Percentiles rank a stretch among this genome's conserved stretches.
Evolutionary conservation across 1,140 invertebrate genomes (phyloP).

Genomic region (Saccostrea echinata): DNA sequence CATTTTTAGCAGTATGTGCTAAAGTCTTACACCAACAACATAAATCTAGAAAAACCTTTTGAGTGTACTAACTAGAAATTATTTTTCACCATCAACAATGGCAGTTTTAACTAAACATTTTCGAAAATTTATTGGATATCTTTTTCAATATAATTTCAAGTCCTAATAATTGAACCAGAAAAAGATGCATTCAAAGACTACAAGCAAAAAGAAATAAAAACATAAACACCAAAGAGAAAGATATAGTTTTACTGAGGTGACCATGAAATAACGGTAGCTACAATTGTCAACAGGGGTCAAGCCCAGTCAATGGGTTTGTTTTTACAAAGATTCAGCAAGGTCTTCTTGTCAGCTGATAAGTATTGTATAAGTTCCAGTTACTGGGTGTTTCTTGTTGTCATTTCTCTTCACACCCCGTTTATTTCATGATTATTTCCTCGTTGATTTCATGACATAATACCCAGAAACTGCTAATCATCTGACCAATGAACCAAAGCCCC

Average conservation of each 20-base stretch:
- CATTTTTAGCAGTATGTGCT: too few relatives aligned
- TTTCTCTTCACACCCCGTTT: constrained; percentile 1
- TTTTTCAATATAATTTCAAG: too few relatives aligned
- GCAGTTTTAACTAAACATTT: too few relatives aligned
- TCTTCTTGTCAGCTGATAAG: neutral
- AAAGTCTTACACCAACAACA: too few relatives aligned
- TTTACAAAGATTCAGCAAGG: neutral
- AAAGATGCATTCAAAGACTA: neutral
- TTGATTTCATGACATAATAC: constrained; percentile 12
- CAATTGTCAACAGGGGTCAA: neutral
- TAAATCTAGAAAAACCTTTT: too few relatives aligned
- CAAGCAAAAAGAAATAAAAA: neutral
- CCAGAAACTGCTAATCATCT: neutral
- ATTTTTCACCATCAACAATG: too few relatives aligned
- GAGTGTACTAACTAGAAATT: too few relatives aligned
- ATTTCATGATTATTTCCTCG: neutral
- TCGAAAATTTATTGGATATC: too few relatives aligned
- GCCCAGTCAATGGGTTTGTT: neutral
- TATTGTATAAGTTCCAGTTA: constrained; percentile 14
- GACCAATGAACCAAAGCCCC: neutral
- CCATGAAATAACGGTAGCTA: neutral
- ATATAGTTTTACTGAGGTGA: too few relatives aligned
- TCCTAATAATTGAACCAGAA: neutral
- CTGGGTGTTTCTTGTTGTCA: neutral
- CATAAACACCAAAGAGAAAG: neutral